A percentile compares a stretch with the other conserved stretches of the same genome.
Conservation (phyloP, 2,113 vertebrate genomes). For the Chamaetylas fuelleborni region DNA sequence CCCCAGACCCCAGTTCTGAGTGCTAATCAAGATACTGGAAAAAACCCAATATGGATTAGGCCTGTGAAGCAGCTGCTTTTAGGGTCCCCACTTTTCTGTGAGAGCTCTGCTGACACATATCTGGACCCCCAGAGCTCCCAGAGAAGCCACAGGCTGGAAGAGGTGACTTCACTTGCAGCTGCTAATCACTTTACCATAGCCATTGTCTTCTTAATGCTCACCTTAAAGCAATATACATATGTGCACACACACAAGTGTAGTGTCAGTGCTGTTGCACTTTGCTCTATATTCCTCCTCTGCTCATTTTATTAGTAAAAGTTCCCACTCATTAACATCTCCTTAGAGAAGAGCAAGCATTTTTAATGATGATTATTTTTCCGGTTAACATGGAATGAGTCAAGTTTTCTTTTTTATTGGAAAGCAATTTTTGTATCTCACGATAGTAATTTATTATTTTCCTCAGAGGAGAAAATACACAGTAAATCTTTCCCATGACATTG, state of each 20-base stretch:
- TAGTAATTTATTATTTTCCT: not conserved
- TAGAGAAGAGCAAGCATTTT: not conserved
- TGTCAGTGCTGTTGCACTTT: not conserved
- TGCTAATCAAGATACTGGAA: not conserved
- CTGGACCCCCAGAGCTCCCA: not conserved
- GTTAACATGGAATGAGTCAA: slow-evolving; percentile 8
- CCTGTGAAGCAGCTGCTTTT: not conserved
- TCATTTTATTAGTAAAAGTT: slow-evolving; percentile 2
- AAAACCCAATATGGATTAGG: not conserved
- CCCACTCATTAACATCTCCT: slow-evolving; percentile 1
- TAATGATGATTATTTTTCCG: not conserved
- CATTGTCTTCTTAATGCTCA: not conserved
- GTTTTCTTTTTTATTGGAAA: not conserved
- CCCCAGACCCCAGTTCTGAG: not conserved
- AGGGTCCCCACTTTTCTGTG: not conserved
- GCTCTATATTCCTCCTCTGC: not conserved
- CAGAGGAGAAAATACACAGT: not conserved
- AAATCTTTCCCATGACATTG: slow-evolving; percentile 9
- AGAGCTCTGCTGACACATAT: not conserved
- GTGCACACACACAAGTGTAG: not conserved
- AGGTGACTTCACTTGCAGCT: not conserved
- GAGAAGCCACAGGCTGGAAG: not conserved
- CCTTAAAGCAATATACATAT: not conserved
- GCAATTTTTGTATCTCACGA: not conserved
- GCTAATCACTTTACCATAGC: not conserved